These are phyloP conservation scores for Xenopus tropicalis DNA, from an alignment of 2,113 vertebrate species.

Conservation along the genomic window DNA sequence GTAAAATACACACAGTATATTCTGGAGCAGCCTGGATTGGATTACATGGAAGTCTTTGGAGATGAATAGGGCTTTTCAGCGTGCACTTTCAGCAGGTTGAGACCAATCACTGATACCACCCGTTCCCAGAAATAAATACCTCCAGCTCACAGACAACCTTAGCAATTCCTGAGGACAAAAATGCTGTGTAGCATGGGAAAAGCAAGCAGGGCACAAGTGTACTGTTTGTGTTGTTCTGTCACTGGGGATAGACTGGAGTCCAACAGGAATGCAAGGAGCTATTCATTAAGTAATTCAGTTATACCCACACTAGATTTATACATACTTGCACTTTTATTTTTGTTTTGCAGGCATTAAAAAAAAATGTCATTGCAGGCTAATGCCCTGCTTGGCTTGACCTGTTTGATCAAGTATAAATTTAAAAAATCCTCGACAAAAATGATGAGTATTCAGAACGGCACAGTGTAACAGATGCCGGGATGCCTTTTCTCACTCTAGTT, in stretches of 20 bases:
- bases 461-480: no score
- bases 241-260: slow-evolving; percentile 1
- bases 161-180: not conserved
- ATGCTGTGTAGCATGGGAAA: slow-evolving; percentile 21
- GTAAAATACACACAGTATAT: slow-evolving; percentile 9
- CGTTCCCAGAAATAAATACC: slow-evolving; percentile 41
- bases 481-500: no score
- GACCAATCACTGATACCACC: slow-evolving; percentile 13
- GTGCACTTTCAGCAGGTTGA: slow-evolving; percentile 5
- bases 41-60: slow-evolving; percentile 29
- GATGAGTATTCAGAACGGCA: no score
- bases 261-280: not conserved
- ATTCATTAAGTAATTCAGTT: not conserved
- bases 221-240: slow-evolving; percentile 12
- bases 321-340: no score
- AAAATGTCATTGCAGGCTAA: no score
- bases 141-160: slow-evolving; percentile 19
- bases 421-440: no score
- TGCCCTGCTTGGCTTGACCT: no score
- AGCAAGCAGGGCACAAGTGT: slow-evolving; percentile 6
- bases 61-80: slow-evolving; percentile 40
- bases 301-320: no score
- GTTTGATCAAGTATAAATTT: no score
- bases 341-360: no score
- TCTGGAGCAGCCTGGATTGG: slow-evolving; percentile 15